These are phyloP conservation scores for Iselma pallidipennis DNA, from an alignment of 2,888 invertebrate genomes.

Conservation along the genomic window DNA sequence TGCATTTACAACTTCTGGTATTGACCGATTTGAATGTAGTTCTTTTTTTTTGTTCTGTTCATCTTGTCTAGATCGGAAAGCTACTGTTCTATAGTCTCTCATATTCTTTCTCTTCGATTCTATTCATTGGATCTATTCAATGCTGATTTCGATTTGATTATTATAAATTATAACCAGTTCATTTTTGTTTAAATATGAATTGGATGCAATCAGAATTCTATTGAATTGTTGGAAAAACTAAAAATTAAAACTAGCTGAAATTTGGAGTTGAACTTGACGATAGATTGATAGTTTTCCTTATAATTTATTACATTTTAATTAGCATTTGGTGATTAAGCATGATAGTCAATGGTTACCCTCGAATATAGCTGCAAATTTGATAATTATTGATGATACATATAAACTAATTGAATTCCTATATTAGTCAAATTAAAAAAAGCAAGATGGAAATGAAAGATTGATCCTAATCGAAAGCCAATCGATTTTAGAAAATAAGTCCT, in stretches of 20 bases:
- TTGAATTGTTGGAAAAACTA: no score
- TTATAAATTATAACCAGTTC: constrained; percentile 7
- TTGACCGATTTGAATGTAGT: constrained; percentile 18
- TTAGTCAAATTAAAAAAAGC: neutral
- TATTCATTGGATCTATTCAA: constrained; percentile 15
- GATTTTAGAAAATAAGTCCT: neutral
- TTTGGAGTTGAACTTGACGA: neutral
- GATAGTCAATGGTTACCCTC: no score
- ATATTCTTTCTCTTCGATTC: constrained; percentile 16
- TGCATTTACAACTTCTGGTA: constrained; percentile 23
- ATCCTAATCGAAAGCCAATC: neutral
- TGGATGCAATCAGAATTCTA: neutral
- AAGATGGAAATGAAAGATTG: neutral
- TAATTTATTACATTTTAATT: no score
- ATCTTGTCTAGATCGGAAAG: constrained; percentile 5
- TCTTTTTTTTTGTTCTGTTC: constrained; percentile 8
- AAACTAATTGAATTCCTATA: neutral
- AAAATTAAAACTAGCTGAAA: no score
- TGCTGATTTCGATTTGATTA: constrained; percentile 13
- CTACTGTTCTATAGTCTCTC: constrained; percentile 15
- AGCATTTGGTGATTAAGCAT: no score
- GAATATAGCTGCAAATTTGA: no score
- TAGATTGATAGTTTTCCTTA: no score
- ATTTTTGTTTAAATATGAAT: neutral
- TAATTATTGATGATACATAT: no score